Evolutionary conservation across 2,888 invertebrate species (phyloP).

Genomic region (Acanthoscelides obtectus): DNA sequence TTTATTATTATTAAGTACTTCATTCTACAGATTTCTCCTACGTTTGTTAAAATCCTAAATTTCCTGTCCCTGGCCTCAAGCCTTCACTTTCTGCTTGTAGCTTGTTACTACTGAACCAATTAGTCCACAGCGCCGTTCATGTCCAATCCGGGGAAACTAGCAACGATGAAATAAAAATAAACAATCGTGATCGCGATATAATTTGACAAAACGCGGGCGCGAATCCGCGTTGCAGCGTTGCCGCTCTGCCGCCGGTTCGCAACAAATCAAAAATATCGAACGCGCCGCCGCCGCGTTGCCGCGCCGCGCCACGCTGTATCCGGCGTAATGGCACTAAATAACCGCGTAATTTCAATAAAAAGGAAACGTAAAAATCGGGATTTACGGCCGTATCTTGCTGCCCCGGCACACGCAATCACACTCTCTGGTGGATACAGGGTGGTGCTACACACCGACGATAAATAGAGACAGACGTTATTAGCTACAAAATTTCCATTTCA

Average conservation of each 20-base stretch:
- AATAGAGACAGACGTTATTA: no score
- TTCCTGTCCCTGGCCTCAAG: no score
- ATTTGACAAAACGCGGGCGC: conserved; percentile 23
- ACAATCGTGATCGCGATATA: conserved; percentile 14
- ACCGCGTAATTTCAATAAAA: conserved; percentile 36
- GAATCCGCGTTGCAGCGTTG: conserved; percentile 1
- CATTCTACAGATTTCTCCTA: no score
- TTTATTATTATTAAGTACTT: no score
- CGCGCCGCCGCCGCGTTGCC: background rate
- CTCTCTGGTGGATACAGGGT: background rate
- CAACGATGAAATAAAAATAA: conserved; percentile 5
- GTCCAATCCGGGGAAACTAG: background rate
- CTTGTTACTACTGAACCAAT: background rate
- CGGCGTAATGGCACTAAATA: conserved; percentile 33
- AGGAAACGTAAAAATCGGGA: conserved; percentile 38
- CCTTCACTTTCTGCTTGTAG: no score
- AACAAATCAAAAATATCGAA: conserved; percentile 26
- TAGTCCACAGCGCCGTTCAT: background rate
- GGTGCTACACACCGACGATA: no score
- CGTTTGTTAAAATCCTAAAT: no score
- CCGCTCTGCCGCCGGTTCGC: background rate
- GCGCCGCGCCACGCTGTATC: conserved; percentile 18
- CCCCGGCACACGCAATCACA: conserved; percentile 3
- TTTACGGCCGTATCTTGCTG: conserved; percentile 36
- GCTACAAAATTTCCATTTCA: no score